Evolutionary conservation across 2,797 vertebrate species (phyloP), one percentile per base, ranked within the genome.

Genomic region (Rallus crepitans): DNA sequence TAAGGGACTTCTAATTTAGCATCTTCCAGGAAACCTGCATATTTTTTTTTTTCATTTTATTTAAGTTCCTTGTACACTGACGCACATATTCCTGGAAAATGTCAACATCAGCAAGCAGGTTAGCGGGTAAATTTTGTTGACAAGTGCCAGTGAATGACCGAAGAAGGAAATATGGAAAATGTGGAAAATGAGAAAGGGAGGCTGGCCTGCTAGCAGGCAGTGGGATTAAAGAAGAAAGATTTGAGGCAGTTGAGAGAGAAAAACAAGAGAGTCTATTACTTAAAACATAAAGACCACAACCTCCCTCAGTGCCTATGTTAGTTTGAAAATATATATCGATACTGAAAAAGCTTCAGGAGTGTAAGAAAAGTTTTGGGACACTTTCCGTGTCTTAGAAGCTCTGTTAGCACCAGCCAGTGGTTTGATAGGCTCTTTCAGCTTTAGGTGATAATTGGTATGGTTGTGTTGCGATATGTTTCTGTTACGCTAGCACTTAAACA

Each of bases 51-150:
- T 87, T 13, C 42, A n/a, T 88, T 94, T 94, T 95, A 48, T 89
- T 87, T 59, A 94, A 87, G 63, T 95, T 96, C 77, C 83, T 89
- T 64, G 78, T 87, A 89, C 15, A 50, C 15, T 87, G 83, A 96
- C 9, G 3, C 90, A 93, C 48, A 35, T 66, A 79, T 94, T 95
- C 85, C 93, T 93, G 95, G 93, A 89, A 95, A 96, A 95, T 84
- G 80, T 96, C 90, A 93, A 66, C 59, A 86, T 78, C 79, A 83
- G 69, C 65, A 37, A 42, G 69, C 79, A 86, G 47, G 70, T 90
- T 87, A 91, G 73, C 2, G 52, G 55, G 85, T 82, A 52, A 71
- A 82, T 94, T 79, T 64, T 91, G 82, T 91, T 93, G 82, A 91
- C 4, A n/a, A 75, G 20, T 76, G 69, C 64, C 90, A 83, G 69